Conservation (phyloP, 2,113 vertebrate species). For the Tragelaphus imberbis region DNA sequence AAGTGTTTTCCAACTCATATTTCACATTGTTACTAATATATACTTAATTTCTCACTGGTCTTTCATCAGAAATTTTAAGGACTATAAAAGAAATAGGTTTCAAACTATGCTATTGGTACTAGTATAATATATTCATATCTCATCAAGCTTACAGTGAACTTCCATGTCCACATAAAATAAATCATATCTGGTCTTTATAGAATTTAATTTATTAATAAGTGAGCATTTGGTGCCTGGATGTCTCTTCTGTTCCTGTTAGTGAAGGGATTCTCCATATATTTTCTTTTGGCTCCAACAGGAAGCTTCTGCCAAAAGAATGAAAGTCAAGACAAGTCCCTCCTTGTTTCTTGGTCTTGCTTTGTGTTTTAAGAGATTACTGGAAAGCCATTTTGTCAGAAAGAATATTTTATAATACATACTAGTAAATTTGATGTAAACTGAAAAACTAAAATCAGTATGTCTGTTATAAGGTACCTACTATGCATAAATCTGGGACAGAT, state of each 20-base stretch:
- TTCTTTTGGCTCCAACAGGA: neutral
- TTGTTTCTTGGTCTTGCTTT: neutral
- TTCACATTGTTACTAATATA: neutral
- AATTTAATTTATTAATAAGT: slow-evolving; percentile 19
- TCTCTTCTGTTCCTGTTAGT: neutral
- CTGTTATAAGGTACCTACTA: neutral
- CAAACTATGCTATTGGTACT: neutral
- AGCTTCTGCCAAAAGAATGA: neutral
- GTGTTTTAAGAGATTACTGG: neutral
- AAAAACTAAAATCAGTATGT: neutral
- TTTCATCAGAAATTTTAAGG: neutral
- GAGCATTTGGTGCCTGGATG: neutral
- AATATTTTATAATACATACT: neutral
- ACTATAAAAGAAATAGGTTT: neutral
- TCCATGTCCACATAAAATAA: neutral
- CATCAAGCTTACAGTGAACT: neutral
- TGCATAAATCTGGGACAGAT: neutral
- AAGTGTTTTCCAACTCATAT: neutral
- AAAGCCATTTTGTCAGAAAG: neutral
- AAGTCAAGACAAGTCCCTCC: neutral
- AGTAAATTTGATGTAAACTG: neutral
- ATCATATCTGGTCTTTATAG: neutral
- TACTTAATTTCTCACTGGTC: neutral
- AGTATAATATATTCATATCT: neutral
- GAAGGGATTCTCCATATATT: neutral